phyloP scores from a whole-genome alignment of 2,888 invertebrate genomes.

The Cosmopolites sordidus region DNA sequence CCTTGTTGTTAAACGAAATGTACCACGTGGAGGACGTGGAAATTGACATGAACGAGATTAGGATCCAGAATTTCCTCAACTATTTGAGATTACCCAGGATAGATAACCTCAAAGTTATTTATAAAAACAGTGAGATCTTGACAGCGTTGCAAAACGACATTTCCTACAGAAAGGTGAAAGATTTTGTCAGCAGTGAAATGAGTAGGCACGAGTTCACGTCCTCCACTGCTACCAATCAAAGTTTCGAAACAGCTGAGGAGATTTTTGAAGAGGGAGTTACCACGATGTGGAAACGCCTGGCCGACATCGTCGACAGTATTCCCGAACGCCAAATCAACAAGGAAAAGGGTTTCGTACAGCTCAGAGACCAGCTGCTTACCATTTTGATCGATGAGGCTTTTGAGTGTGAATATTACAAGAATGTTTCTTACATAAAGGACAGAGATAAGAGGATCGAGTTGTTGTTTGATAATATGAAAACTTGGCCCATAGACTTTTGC shows the following conservation, averaged over 20 bases:
- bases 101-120: constrained; percentile 54
- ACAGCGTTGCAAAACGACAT: constrained; percentile 56
- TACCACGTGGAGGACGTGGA: constrained; percentile 51
- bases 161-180: constrained; percentile 50
- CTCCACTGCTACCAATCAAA: constrained; percentile 27
- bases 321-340: constrained; percentile 55
- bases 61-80: constrained; percentile 59
- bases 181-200: constrained; percentile 47
- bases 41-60: constrained; percentile 51
- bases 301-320: constrained; percentile 54
- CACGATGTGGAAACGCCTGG: constrained; percentile 45
- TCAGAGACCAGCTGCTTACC: constrained; percentile 58
- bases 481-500: constrained; percentile 57
- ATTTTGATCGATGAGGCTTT: constrained; percentile 55
- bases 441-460: constrained; percentile 52
- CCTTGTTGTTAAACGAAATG: constrained; percentile 63
- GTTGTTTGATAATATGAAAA: constrained; percentile 53
- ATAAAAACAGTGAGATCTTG: constrained; percentile 57
- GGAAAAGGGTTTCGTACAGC: constrained; percentile 53
- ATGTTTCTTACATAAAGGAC: constrained; percentile 53
- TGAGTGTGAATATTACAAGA: constrained; percentile 51
- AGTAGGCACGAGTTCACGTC: constrained; percentile 29
- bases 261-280: constrained; percentile 40
- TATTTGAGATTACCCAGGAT: constrained; percentile 57
- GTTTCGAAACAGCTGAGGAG: constrained; percentile 39